Evolutionary conservation across 2,888 invertebrate genomes (phyloP), one percentile per base, ranked within the genome.

Genomic region (Perithous albicinctus): DNA sequence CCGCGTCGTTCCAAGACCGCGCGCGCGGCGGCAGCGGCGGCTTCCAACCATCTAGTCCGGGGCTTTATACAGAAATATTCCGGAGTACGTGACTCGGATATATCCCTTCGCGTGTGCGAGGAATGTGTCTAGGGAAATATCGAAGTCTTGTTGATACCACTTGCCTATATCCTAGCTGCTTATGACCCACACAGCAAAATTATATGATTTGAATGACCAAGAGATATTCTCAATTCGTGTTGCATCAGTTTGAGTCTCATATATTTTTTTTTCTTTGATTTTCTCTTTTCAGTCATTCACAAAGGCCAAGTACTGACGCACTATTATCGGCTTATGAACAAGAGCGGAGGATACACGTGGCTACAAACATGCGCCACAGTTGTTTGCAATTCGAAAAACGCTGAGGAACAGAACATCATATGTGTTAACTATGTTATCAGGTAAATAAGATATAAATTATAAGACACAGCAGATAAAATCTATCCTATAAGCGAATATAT

Each of bases 391-490:
- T 96, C 97, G 70, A 99, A 99, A 93, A 98, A 98, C 90, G 97
- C 97, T 5, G 99, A 99, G 84, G 99, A 99, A 92, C 98, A 99
- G 93, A 99, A 98, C 91, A 98, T 99, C 88, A 98, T 99, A 86
- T 98, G 98, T 92, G 98, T 99, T 89, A 98, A 99, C 94, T 99
- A 99, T 93, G 98, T 99, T 84, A 96, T 99, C 90, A 98, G 98
- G 98, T 98, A 94, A 32, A 93, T 79, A 59, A 20, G 41, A 61
- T 48, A 6, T 20, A 23, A 20, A 23, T 51, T 3, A 35, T 26
- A 38, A 56, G 23, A 56, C 20, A 3, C 43, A 46, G 18, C 4
- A 29, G 2, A 29, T 4, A 29, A 29, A 29, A 29, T 29, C 2
- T 29, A 29, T 29, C 5, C 29, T 2, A 4, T 29, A 4, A 29